phyloP scores from a whole-genome alignment of 2,888 invertebrate species.

The Brenthis daphne region DNA sequence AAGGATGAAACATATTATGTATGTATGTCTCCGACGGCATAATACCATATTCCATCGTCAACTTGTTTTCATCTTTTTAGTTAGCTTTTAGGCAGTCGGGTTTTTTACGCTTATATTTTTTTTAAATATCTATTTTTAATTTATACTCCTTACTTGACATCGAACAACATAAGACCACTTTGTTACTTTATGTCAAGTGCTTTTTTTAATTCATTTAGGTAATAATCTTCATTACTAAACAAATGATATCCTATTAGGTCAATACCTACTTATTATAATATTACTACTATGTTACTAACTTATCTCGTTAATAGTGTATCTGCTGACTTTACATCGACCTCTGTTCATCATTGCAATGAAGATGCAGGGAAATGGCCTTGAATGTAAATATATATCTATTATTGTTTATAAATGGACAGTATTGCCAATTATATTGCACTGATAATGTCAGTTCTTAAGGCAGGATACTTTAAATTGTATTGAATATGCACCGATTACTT shows the following conservation, averaged over 20 bases:
- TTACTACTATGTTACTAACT: constrained; percentile 1
- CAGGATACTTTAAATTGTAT: not conserved
- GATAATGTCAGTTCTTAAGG: not conserved
- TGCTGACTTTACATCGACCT: constrained; percentile 35
- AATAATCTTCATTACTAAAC: not conserved
- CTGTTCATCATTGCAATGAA: constrained; percentile 12
- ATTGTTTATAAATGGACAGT: constrained; percentile 3
- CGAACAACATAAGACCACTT: too few relatives aligned
- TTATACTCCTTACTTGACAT: too few relatives aligned
- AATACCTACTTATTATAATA: not conserved
- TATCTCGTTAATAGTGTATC: constrained; percentile 18
- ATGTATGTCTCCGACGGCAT: too few relatives aligned
- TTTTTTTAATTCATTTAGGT: too few relatives aligned
- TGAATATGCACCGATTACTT: not conserved
- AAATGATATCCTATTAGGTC: constrained; percentile 3
- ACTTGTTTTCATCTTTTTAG: too few relatives aligned
- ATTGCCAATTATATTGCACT: constrained; percentile 10
- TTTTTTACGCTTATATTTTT: too few relatives aligned
- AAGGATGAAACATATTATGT: too few relatives aligned
- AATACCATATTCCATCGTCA: too few relatives aligned
- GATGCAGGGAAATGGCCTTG: constrained; percentile 16
- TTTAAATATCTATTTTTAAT: too few relatives aligned
- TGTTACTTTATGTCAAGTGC: too few relatives aligned
- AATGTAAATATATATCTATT: constrained; percentile 5
- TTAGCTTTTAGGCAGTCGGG: too few relatives aligned